Evolutionary conservation across 2,888 invertebrate genomes (phyloP).

Genomic region (Cantharis nigra): DNA sequence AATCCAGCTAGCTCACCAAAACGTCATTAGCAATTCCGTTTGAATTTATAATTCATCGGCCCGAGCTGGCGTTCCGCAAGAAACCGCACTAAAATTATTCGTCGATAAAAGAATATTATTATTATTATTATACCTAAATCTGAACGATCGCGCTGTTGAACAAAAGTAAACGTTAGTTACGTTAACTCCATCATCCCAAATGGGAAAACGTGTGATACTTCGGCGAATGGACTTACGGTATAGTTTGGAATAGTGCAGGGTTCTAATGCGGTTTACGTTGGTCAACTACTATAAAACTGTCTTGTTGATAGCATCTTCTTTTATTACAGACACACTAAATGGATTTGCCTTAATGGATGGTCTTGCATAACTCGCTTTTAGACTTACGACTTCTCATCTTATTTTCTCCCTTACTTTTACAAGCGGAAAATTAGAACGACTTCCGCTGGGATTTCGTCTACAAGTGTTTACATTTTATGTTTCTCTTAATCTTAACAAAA

Average conservation of each 20-base stretch:
- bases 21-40: not conserved
- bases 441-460: constrained; percentile 16
- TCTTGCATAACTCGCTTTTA: constrained; percentile 25
- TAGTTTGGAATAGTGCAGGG: constrained; percentile 17
- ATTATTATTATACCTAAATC: not conserved
- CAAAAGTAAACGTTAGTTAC: not conserved
- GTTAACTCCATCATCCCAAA: constrained; percentile 25
- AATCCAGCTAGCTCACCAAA: not conserved
- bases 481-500: not conserved
- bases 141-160: not conserved
- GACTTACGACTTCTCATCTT: constrained; percentile 20
- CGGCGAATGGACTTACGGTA: constrained; percentile 6
- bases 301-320: constrained; percentile 44
- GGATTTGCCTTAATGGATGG: constrained; percentile 49
- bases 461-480: constrained; percentile 21
- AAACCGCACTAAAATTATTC: not conserved
- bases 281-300: constrained; percentile 46
- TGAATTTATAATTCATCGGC: not conserved
- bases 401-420: constrained; percentile 15
- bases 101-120: not conserved
- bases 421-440: constrained; percentile 21
- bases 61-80: not conserved
- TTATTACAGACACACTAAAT: constrained; percentile 48
- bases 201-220: constrained; percentile 20
- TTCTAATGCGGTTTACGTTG: constrained; percentile 38